phyloP scores from a whole-genome alignment of 2,797 vertebrate genomes.

The Botia almorhae region DNA sequence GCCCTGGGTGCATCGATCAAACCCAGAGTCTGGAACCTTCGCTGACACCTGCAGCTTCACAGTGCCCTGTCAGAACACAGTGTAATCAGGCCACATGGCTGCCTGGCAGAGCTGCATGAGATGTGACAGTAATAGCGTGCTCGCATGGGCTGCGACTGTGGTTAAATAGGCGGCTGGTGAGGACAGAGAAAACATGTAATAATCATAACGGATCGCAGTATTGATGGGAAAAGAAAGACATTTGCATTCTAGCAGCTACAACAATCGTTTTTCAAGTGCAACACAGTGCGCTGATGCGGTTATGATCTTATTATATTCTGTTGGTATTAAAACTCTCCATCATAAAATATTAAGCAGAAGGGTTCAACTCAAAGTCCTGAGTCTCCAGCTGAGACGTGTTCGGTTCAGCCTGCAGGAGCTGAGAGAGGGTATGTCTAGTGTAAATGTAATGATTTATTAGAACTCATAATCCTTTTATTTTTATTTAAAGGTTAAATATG shows the following conservation, averaged over 20 bases:
- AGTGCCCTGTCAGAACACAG: conserved; percentile 63
- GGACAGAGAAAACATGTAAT: conserved; percentile 36
- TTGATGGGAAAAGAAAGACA: conserved; percentile 19
- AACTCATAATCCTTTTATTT: too few relatives aligned
- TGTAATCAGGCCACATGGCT: conserved; percentile 64
- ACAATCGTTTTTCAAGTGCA: not conserved
- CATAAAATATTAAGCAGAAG: conserved; percentile 7
- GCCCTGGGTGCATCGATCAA: conserved; percentile 70
- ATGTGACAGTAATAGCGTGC: conserved; percentile 59
- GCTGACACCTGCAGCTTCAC: conserved; percentile 67
- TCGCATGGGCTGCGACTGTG: conserved; percentile 55
- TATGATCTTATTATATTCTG: not conserved
- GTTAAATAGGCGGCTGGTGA: conserved; percentile 44
- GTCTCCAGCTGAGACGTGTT: not conserved
- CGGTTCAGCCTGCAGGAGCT: too few relatives aligned
- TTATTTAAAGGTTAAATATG: too few relatives aligned
- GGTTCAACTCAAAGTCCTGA: not conserved
- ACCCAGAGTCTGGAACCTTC: conserved; percentile 65
- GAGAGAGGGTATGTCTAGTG: too few relatives aligned
- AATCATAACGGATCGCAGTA: conserved; percentile 9
- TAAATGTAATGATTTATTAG: too few relatives aligned
- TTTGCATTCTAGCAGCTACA: conserved; percentile 6
- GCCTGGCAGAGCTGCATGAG: conserved; percentile 54
- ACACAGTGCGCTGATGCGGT: not conserved
- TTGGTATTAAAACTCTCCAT: not conserved